Evolutionary conservation across 2,113 vertebrate genomes (phyloP).

Genomic region (Neolamprologus falcicula): DNA sequence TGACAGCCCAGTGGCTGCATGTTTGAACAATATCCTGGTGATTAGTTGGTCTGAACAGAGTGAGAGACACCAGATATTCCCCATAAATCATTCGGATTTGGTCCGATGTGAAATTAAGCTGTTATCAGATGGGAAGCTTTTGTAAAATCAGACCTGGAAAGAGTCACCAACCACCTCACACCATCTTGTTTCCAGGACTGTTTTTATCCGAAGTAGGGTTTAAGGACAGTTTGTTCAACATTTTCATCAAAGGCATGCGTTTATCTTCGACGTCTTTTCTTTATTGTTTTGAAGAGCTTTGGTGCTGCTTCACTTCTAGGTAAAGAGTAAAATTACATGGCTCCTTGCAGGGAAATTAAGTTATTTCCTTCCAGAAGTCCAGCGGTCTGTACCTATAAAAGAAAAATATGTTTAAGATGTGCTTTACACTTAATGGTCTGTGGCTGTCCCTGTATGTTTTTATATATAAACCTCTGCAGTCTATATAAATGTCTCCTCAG

Average conservation of each 20-base stretch:
- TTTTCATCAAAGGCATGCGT: fast-evolving
- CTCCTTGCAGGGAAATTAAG: neutral
- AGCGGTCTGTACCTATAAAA: neutral
- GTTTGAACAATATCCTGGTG: neutral
- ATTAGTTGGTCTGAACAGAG: neutral
- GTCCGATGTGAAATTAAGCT: neutral
- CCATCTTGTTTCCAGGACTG: neutral
- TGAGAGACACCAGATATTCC: slow-evolving; percentile 40
- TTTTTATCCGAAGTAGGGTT: neutral
- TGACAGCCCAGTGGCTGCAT: neutral
- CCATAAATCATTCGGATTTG: slow-evolving; percentile 32
- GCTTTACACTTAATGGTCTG: neutral
- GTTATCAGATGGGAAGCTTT: slow-evolving; percentile 13
- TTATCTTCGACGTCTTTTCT: neutral
- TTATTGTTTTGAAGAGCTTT: fast-evolving
- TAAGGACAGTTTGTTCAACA: neutral
- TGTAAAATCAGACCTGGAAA: neutral
- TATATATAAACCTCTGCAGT: neutral
- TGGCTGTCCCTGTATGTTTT: neutral
- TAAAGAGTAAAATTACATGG: neutral
- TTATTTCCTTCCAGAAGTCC: neutral
- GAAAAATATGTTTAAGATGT: neutral
- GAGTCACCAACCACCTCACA: neutral
- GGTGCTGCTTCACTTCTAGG: neutral
- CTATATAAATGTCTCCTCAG: neutral